phyloP scores from a whole-genome alignment of 2,797 vertebrate genomes.

The Eutrigla gurnardus region DNA sequence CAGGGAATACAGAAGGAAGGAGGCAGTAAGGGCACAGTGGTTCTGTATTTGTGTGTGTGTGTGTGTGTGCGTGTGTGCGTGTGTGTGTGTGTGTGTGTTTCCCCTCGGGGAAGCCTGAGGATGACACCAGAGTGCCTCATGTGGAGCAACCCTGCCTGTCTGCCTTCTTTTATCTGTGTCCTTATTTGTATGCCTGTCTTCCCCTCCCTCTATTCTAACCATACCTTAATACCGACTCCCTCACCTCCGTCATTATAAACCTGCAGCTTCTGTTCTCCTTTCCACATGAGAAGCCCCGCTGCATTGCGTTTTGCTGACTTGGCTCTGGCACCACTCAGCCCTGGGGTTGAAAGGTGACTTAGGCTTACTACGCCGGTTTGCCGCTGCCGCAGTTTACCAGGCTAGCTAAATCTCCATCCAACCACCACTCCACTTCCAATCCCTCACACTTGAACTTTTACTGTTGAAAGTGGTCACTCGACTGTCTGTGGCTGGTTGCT shows the following conservation, averaged over 20 bases:
- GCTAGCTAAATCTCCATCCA: conserved; percentile 67
- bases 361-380: conserved; percentile 10
- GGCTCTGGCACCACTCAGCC: conserved; percentile 30
- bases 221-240: not conserved
- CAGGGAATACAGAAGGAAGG: not conserved
- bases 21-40: not conserved
- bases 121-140: conserved; percentile 14
- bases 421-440: conserved; percentile 58
- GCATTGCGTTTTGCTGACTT: conserved; percentile 3
- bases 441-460: conserved; percentile 69
- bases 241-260: not conserved
- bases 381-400: conserved; percentile 27
- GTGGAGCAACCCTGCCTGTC: conserved; percentile 4
- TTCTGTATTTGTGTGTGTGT: not conserved
- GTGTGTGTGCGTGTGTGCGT: not conserved
- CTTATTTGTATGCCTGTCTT: conserved; percentile 8
- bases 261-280: not conserved
- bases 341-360: conserved; percentile 33
- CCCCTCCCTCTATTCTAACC: not conserved
- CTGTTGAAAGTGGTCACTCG: conserved; percentile 69
- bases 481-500: conserved; percentile 58
- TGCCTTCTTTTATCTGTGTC: not conserved
- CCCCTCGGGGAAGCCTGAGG: conserved; percentile 22
- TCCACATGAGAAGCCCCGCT: not conserved
- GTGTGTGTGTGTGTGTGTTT: not conserved